Evolutionary conservation across 2,113 vertebrate genomes (phyloP).

Genomic region (Ovibos moschatus): DNA sequence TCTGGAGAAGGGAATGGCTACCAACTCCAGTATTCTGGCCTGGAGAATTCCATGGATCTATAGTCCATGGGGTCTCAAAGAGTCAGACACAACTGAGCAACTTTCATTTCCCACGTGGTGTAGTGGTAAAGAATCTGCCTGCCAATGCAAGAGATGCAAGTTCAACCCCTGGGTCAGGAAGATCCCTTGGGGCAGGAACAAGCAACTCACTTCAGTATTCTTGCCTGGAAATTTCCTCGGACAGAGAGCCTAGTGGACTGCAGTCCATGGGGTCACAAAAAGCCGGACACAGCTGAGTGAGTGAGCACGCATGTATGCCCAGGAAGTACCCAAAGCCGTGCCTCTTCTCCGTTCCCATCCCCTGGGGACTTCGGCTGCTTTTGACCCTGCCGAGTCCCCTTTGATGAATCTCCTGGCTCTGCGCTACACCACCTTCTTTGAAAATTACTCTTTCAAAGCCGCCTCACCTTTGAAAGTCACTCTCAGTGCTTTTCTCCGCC

Average conservation of each 20-base stretch:
- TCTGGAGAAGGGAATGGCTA: not conserved
- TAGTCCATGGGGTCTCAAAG: not conserved
- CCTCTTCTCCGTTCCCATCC: not conserved
- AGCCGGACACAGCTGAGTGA: not conserved
- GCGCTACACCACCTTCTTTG: not conserved
- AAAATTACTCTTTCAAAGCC: not conserved
- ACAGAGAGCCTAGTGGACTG: not conserved
- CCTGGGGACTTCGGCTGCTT: not conserved
- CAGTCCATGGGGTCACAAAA: not conserved
- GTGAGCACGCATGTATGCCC: rapidly evolving
- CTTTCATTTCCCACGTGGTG: not conserved
- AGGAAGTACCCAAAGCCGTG: not conserved
- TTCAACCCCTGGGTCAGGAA: not conserved
- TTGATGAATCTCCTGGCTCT: not conserved
- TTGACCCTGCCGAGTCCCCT: not conserved
- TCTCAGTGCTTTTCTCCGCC: not conserved
- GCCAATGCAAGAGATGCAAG: not conserved
- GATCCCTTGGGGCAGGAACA: not conserved
- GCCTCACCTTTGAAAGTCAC: not conserved
- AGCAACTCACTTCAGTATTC: not conserved
- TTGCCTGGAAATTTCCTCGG: not conserved
- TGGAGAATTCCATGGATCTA: not conserved
- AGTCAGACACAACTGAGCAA: not conserved
- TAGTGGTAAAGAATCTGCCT: not conserved
- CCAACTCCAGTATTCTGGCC: not conserved